Percentiles rank a stretch among this genome's conserved stretches.
Conservation (phyloP, 2,113 vertebrate species). For the Lates calcarifer region DNA sequence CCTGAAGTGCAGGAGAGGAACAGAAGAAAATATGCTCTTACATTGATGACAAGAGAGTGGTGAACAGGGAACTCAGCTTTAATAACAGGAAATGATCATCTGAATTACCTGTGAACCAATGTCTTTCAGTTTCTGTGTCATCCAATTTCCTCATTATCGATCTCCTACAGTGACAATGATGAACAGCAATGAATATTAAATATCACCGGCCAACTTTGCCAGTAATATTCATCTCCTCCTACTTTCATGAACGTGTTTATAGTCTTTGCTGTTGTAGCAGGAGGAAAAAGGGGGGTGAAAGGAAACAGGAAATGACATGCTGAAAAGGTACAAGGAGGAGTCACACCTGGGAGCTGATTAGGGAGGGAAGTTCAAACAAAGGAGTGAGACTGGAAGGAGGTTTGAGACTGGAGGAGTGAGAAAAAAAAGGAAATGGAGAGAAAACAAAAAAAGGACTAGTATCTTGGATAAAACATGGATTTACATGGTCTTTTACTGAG, state of each 20-base stretch:
- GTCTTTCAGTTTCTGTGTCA: neutral
- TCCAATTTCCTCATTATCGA: conserved; percentile 21
- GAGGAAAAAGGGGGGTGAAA: too few species aligned
- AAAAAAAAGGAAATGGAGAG: too few species aligned
- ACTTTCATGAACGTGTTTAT: neutral
- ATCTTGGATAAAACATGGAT: too few species aligned
- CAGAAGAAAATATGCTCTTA: conserved; percentile 27
- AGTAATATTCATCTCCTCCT: neutral
- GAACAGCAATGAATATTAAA: neutral
- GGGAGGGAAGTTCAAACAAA: too few species aligned
- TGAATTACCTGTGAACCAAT: conserved; percentile 21
- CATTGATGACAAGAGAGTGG: conserved; percentile 5
- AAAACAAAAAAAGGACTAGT: too few species aligned
- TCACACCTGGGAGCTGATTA: too few species aligned
- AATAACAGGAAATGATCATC: conserved; percentile 34
- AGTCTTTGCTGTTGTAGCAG: too few species aligned
- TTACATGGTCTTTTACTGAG: too few species aligned
- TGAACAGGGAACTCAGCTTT: conserved; percentile 12
- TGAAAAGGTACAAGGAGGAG: too few species aligned
- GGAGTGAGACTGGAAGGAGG: too few species aligned
- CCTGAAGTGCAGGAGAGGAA: conserved; percentile 33
- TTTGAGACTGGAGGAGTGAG: too few species aligned
- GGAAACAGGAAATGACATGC: too few species aligned
- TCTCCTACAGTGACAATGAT: neutral
- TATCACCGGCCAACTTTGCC: neutral